Evolutionary conservation across 2,797 vertebrate genomes (phyloP), one percentile per base, ranked within the genome.

Genomic region (Hydrophis major): DNA sequence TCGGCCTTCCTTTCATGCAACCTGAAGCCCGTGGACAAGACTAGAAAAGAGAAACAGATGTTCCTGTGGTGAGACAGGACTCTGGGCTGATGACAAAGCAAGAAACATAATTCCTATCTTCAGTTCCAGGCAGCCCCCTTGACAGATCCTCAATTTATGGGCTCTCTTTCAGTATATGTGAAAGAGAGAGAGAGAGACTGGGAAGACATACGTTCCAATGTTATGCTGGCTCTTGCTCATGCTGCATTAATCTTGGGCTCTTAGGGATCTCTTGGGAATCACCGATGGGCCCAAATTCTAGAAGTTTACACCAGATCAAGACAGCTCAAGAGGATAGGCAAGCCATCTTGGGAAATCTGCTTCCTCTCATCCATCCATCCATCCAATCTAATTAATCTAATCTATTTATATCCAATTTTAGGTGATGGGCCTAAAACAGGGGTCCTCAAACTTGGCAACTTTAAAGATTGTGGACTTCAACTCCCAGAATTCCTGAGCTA

Each of bases 21-120:
- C 59, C 90, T 53, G 28, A 59, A 11, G 56, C 56, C 92, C 86
- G 32, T 28, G 22, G 89, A 89, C 57, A 94, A 20, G 56, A 89
- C 59, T 7, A 66, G 53, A 16, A 89, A 91, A 91, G 89, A 83
- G 92, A 91, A 92, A 91, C 92, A 91, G 89, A 69, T 89, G 87
- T 89, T 56, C 57, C 13, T n/a, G 89, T 5, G 1, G 53, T 37
- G 69, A 91, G 86, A 57, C 8, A 1, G 25, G 12, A 69, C 28
- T 32, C 47, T 42, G 14, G 27, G 56, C 57, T 18, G 16, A 69
- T 57, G 66, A 92, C 92, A 89, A 89, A 91, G 53, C 47, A 59
- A 69, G 92, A 89, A 66, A 90, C 11, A n/a, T 57, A 90, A 57
- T 11, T 55, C 74, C 18, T 57, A 8, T 83, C 25, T 89, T 20